These are phyloP conservation scores for Balaeniceps rex DNA, from an alignment of 2,113 vertebrate species.

Conservation along the genomic window DNA sequence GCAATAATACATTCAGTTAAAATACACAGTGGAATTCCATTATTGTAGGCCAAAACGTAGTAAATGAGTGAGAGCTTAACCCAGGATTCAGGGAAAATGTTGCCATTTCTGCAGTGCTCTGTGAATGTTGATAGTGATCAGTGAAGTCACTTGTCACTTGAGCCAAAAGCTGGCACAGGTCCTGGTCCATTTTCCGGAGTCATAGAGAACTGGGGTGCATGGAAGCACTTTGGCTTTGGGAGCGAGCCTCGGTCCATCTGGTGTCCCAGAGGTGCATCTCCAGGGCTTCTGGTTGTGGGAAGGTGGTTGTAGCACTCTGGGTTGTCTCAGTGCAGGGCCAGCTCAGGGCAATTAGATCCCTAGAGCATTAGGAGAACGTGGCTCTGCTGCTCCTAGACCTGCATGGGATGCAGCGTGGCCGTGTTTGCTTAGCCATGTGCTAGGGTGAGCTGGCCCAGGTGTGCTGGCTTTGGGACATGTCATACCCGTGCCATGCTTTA, in stretches of 20 bases:
- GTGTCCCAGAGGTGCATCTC: neutral
- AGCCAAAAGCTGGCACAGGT: neutral
- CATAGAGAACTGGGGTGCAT: neutral
- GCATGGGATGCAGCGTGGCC: neutral
- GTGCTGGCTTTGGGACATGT: neutral
- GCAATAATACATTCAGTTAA: neutral
- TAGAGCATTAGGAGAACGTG: rapidly evolving
- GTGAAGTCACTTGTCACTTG: neutral
- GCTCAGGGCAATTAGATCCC: neutral
- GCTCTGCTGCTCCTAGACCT: neutral
- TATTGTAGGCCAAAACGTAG: neutral
- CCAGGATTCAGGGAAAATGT: neutral
- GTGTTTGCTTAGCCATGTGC: neutral
- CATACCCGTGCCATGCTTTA: neutral
- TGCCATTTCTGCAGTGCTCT: neutral
- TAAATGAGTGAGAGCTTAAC: neutral
- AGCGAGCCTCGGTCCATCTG: neutral
- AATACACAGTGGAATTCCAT: neutral
- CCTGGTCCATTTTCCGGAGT: neutral
- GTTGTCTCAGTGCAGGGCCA: neutral
- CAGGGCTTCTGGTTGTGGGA: neutral
- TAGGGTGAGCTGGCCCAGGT: neutral
- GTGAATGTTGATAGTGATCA: neutral
- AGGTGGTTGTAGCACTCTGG: neutral
- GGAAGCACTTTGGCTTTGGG: neutral